Evolutionary conservation across 2,797 vertebrate species (phyloP).

Genomic region (Enteromius mattozi): DNA sequence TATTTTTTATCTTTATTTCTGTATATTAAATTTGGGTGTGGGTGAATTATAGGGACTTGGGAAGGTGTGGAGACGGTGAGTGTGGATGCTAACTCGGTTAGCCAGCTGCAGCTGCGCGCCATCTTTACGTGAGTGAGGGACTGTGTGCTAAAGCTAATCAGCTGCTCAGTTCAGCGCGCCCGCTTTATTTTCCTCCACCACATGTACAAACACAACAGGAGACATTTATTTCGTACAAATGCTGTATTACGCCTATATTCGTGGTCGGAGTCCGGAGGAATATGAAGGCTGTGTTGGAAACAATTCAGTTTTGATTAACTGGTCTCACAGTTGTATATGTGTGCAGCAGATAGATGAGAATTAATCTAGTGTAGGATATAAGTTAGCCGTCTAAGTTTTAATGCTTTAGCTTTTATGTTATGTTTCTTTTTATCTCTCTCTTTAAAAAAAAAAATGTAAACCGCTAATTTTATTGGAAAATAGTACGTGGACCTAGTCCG

Average conservation of each 20-base stretch:
- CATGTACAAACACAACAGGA: background rate
- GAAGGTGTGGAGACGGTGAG: slow-evolving; percentile 31
- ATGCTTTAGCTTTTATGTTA: background rate
- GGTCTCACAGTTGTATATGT: background rate
- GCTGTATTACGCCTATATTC: background rate
- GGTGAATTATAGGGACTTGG: background rate
- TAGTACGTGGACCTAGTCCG: background rate
- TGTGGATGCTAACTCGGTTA: slow-evolving; percentile 52
- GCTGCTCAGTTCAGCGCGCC: slow-evolving; percentile 22
- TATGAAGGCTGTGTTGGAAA: background rate
- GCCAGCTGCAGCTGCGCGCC: slow-evolving; percentile 77
- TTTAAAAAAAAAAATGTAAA: too few relatives aligned
- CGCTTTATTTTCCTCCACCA: slow-evolving; percentile 13
- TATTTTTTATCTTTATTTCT: background rate
- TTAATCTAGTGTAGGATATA: background rate
- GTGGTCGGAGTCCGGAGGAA: background rate
- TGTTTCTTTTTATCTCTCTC: background rate
- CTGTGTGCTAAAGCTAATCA: slow-evolving; percentile 32
- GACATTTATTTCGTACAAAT: background rate
- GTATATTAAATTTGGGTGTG: background rate
- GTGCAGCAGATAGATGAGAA: background rate
- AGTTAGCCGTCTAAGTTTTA: background rate
- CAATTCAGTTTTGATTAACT: background rate
- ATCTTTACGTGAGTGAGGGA: slow-evolving; percentile 77
- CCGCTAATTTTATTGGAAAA: background rate